Base-by-base conservation (phyloP, 1,140 invertebrate genomes). In the Parapsyche elsis region DNA sequence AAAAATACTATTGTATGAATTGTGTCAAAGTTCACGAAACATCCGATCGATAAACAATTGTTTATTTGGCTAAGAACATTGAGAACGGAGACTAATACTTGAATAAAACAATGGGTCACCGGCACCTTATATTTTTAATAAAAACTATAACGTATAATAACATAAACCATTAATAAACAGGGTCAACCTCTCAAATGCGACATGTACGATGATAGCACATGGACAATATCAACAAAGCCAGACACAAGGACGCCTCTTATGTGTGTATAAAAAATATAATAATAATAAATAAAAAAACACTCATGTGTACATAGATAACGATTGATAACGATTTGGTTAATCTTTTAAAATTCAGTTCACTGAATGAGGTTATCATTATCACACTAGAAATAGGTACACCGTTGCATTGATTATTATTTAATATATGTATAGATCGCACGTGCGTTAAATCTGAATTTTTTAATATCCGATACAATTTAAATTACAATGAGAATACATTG, bases 111-210 rank as follows among this genome's bases (percentile, higher is more conserved):
- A 19, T 61, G 21, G 23, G 64, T 67, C 64, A 67, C 64, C 64
- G 64, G 21, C 21, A 67, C 64, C n/a, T n/a, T n/a, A n/a, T n/a
- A 67, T 67, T 26, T 26, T 19, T 23, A 26, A 24, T 26, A 12
- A 67, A 9, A 67, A 23, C 30, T 38, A 38, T n/a, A n/a, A n/a
- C 30, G 7, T 38, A 38, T 38, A 38, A 38, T 14, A 4, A 21
- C n/a, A 61, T 61, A 61, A 9, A 61, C 9, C 10, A 38, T 19
- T 19, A 61, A 61, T 19, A 61, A 67, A 30, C 64, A 53, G 64
- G 64, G 64, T 67, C 64, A 67, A 67, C 16, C 57, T 61, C 57
- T 61, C 57, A 19, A 5, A 21, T 19, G 9, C 57, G 14, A 67
- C 21, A 67, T 26, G 19, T 38, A 38, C 30, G 30, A 38, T 53